Evolutionary conservation across 2,113 vertebrate species (phyloP), one percentile per base, ranked within the genome.

Genomic region (Trematocara marginatum): DNA sequence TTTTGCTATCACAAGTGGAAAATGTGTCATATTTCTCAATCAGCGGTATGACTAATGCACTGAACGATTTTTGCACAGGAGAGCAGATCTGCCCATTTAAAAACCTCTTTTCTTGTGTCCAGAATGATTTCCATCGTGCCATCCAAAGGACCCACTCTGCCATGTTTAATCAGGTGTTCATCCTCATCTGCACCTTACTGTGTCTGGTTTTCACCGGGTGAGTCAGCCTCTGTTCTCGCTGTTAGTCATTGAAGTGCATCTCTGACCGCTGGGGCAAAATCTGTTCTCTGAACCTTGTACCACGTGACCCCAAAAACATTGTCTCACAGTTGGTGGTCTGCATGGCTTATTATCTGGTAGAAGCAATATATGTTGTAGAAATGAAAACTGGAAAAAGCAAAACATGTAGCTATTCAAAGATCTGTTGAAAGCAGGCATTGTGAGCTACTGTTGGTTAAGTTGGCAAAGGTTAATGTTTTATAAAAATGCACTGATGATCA

Each of bases 161-260:
- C 2, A 99, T 99, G 99, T 99, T 98, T 84, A 99, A 99, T 96
- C 99, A 99, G 93, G 99, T 99, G 80, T 97, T 99, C 89, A 98
- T 99, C 92, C 97, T 99, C 35, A 98, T 99, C 96, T 99, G 99
- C 90, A 99, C 99, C n/a, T 95, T 99, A 78, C 95, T 99, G 7
- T 99, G 98, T 85, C 97, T 99, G 4, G 97, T 99, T 51, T 99
- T 99, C 94, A 99, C 98, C 0, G 98, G 99, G 98, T 99, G 95
- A 97, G 97, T 91, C 15, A 20, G 23, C 66, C 8, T 81, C 49
- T 71, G 34, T 4, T 74, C 5, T 74, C 15, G 9, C 69, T 47
- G 69, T 49, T 47, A 74, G 42, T 74, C 40, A 71, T 1, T 45
- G 38, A 26, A 45, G 4, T 26, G 66, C 13, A 71, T 6, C 42